Base-by-base conservation (phyloP, 2,888 invertebrate species). In the Macrophya annulata region DNA sequence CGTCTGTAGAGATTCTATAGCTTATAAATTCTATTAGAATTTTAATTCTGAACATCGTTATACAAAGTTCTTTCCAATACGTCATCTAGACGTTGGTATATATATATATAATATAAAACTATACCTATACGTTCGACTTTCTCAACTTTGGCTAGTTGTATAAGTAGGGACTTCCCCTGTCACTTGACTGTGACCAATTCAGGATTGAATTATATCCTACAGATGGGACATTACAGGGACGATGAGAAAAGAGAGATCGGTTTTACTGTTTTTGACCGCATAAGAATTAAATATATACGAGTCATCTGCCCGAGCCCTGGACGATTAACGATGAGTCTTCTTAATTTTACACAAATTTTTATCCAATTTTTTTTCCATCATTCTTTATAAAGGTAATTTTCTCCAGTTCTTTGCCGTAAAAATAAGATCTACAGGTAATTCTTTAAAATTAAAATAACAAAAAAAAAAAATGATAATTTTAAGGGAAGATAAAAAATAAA, bases 161-260 rank as follows among this genome's bases (percentile, higher is more conserved):
- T 81, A 81, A 59, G 59, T 51, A 21, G 40, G 59, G 48, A 40
- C 40, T 62, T 62, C 62, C 79, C 25, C 40, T 40, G 79, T 81
- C 79, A 81, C 51, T 81, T 21, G 62, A 10, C 79, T 40, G 79
- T 81, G 59, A 81, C 79, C 37, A 81, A 81, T 81, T 81, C 43
- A 25, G 79, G 21, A 62, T 40, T 43, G 79, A 77, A 81, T 81
- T 40, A 72, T 72, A 43, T 45, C 31, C 31, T 31, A 72, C 43
- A 72, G 72, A 72, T 72, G 72, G 43, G 72, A 72, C 43, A 17
- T 72, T 72, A 43, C 45, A 43, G 37, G 37, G 62, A 81, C 43
- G 62, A 25, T 12, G 59, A 21, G 51, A 81, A 62, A 62, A 81
- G 62, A 81, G 79, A 62, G 62, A 81, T 59, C 77, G 59, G 62